These are phyloP conservation scores for Notechis scutatus DNA, from an alignment of 2,113 vertebrate species.

Conservation along the genomic window DNA sequence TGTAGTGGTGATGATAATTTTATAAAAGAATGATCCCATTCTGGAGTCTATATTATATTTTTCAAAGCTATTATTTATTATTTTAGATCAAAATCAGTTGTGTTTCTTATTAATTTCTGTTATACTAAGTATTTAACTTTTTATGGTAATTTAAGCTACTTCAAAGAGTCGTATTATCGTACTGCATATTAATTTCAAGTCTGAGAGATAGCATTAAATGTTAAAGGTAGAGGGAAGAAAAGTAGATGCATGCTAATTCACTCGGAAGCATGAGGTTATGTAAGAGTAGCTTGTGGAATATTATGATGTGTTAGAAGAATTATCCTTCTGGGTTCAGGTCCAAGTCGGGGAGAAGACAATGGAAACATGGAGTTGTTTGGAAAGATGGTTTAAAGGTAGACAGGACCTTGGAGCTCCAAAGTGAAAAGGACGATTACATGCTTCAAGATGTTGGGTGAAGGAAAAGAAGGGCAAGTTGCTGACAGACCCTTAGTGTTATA, in stretches of 20 bases:
- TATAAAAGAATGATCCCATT: background rate
- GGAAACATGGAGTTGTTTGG: too few species aligned
- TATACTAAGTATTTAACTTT: background rate
- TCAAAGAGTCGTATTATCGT: background rate
- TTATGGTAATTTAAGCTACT: background rate
- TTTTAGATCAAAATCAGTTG: background rate
- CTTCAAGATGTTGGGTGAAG: too few species aligned
- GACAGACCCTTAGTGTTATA: too few species aligned
- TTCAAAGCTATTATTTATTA: background rate
- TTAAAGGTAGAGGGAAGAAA: background rate
- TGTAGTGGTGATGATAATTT: background rate
- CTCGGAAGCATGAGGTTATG: background rate
- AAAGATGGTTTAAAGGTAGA: too few species aligned
- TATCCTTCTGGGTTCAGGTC: too few species aligned
- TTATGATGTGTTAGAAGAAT: background rate
- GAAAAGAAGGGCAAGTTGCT: too few species aligned
- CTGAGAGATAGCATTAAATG: background rate
- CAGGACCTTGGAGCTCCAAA: too few species aligned
- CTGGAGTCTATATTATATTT: background rate
- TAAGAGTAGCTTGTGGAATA: background rate
- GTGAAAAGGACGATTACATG: too few species aligned
- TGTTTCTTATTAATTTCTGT: background rate
- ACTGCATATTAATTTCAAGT: slow-evolving; percentile 4
- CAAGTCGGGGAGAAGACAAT: too few species aligned
- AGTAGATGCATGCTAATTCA: background rate